Percentiles rank a stretch among this genome's conserved stretches.
Conservation (phyloP, 2,888 invertebrate genomes). For the Prosapia bicincta region DNA sequence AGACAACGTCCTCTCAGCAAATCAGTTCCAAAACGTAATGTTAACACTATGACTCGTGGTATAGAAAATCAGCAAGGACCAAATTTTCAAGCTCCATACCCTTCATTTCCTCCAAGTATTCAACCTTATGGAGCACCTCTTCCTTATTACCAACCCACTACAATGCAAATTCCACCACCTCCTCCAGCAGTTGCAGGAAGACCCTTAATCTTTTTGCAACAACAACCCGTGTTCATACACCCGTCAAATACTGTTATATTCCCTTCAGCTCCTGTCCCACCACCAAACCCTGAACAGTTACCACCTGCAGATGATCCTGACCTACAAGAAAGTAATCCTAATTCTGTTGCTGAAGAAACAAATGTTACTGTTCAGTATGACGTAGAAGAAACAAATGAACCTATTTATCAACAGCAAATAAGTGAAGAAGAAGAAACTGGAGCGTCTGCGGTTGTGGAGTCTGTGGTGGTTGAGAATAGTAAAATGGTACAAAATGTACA, state of each 20-base stretch:
- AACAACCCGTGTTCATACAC: not conserved
- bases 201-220: not conserved
- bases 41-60: not conserved
- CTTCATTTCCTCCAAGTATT: not conserved
- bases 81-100: not conserved
- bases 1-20: not conserved
- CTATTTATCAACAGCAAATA: slow-evolving; percentile 45
- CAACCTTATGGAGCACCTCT: not conserved
- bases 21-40: not conserved
- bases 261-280: not conserved
- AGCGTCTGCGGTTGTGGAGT: not conserved
- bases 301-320: not conserved
- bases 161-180: slow-evolving; percentile 4
- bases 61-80: not conserved
- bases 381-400: slow-evolving; percentile 5
- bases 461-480: slow-evolving; percentile 40
- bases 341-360: not conserved
- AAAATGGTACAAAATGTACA: slow-evolving; percentile 45
- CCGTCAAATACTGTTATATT: not conserved
- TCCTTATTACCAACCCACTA: not conserved
- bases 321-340: not conserved
- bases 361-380: not conserved
- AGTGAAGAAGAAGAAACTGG: slow-evolving; percentile 42
- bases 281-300: not conserved
- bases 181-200: slow-evolving; percentile 5